phyloP scores from a whole-genome alignment of 1,140 invertebrate species.

The Diuraphis noxia region DNA sequence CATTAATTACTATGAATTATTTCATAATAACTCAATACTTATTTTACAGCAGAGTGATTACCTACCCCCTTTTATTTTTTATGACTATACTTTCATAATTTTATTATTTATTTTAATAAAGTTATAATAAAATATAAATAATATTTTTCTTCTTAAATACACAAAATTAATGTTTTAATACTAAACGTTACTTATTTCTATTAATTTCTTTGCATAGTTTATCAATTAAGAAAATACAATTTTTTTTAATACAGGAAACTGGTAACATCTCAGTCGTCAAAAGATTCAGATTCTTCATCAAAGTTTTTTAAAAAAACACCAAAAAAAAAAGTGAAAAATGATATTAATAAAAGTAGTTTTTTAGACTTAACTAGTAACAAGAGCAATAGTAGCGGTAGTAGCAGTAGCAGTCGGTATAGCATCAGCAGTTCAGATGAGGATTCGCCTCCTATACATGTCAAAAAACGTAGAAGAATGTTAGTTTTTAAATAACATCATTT shows the following conservation, averaged over 20 bases:
- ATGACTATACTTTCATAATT: too few relatives aligned
- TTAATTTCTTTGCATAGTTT: too few relatives aligned
- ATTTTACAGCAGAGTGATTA: too few relatives aligned
- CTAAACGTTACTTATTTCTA: too few relatives aligned
- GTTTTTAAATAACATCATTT: background rate
- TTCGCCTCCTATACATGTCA: background rate
- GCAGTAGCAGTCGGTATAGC: too few relatives aligned
- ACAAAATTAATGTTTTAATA: too few relatives aligned
- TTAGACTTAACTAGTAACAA: background rate
- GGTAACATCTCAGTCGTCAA: background rate
- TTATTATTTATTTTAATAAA: too few relatives aligned
- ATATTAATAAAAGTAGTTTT: background rate
- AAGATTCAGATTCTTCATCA: conserved; percentile 40
- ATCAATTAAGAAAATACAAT: background rate
- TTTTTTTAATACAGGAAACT: background rate
- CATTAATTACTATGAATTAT: too few relatives aligned
- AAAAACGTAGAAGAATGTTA: conserved; percentile 25
- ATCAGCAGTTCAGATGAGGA: background rate
- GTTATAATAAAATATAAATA: too few relatives aligned
- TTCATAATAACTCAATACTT: too few relatives aligned
- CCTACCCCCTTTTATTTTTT: too few relatives aligned
- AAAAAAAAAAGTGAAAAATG: background rate
- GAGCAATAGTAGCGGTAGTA: background rate
- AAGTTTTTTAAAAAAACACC: conserved; percentile 34
- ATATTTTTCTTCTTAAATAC: too few relatives aligned